phyloP scores from a whole-genome alignment of 2,797 vertebrate genomes.

The Neostethus bicornis region DNA sequence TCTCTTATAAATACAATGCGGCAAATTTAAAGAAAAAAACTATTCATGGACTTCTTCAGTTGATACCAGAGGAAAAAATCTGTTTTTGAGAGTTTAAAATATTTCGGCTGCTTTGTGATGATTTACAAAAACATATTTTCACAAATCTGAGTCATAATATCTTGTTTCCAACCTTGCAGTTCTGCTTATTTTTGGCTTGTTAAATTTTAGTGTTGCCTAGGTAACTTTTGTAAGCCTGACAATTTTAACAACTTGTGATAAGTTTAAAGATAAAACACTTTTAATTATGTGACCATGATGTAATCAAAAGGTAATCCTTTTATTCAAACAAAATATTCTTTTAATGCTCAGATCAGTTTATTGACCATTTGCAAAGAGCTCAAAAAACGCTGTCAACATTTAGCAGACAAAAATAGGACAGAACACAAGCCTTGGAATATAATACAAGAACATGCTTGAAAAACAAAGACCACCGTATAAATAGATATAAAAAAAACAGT shows the following conservation, averaged over 20 bases:
- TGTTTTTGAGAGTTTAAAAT: not conserved
- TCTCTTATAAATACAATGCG: not conserved
- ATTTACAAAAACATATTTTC: conserved; percentile 2
- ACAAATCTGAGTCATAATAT: conserved; percentile 1
- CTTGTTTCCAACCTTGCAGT: not conserved
- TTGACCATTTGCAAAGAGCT: no score
- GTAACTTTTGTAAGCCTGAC: not conserved
- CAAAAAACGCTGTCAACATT: no score
- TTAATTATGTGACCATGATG: no score
- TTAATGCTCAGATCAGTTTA: no score
- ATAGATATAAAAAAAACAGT: no score
- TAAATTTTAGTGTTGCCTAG: not conserved
- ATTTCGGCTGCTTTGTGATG: not conserved
- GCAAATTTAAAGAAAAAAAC: not conserved
- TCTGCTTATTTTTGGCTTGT: not conserved
- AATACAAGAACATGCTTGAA: no score
- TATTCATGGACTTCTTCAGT: not conserved
- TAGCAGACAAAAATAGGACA: no score
- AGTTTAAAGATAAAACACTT: no score
- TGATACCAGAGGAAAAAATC: not conserved
- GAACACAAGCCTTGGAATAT: no score
- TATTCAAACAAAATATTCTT: no score
- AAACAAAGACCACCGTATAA: no score
- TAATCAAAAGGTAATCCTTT: no score
- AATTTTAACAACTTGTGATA: not conserved